Conservation (phyloP, 2,113 vertebrate species). For the Fregetta grallaria region DNA sequence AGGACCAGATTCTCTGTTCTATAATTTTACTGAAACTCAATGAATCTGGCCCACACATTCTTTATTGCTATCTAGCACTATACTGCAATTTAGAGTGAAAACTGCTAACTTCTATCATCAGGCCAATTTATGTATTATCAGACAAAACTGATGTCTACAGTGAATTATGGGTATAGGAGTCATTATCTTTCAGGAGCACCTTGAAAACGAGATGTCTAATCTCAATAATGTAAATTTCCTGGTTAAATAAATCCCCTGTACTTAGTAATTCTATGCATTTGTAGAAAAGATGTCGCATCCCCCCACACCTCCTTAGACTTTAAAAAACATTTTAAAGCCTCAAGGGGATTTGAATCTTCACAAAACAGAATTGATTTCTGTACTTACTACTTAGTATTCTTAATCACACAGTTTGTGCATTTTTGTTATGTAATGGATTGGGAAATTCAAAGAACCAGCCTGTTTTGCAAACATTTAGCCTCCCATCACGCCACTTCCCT, state of each 20-base stretch:
- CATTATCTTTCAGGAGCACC: conserved; percentile 76
- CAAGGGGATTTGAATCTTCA: conserved; percentile 65
- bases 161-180: conserved; percentile 69
- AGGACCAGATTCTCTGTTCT: not conserved
- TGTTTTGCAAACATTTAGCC: conserved; percentile 33
- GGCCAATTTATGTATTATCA: conserved; percentile 67
- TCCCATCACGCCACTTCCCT: not conserved
- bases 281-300: conserved; percentile 58
- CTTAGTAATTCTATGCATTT: conserved; percentile 63
- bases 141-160: conserved; percentile 53
- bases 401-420: conserved; percentile 23
- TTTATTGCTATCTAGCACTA: conserved; percentile 6
- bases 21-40: not conserved
- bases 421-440: conserved; percentile 49
- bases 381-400: conserved; percentile 52
- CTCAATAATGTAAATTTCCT: conserved; percentile 76
- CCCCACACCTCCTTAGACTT: conserved; percentile 35
- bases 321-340: conserved; percentile 63
- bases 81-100: conserved; percentile 45
- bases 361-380: conserved; percentile 65
- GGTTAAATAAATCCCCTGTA: conserved; percentile 74
- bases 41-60: not conserved
- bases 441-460: not conserved
- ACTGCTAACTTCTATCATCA: conserved; percentile 50
- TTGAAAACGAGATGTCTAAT: conserved; percentile 77